A percentile compares a stretch with the other conserved stretches of the same genome.
These are phyloP conservation scores for Lytechinus pictus DNA, from an alignment of 35 echinoderm and acorn worm species.

Conservation along the genomic window DNA sequence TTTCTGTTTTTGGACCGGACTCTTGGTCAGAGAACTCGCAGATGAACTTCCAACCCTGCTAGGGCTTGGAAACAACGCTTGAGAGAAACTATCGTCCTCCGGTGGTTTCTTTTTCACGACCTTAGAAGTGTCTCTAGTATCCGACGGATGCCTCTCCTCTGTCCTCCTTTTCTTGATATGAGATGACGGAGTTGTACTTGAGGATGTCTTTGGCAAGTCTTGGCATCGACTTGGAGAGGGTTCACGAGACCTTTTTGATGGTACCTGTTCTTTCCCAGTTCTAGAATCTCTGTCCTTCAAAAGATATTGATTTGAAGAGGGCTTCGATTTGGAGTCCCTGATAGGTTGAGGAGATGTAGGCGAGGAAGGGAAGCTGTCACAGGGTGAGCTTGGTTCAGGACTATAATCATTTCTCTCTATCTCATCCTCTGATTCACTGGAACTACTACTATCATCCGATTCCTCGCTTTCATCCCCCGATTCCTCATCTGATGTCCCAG, in stretches of 20 bases:
- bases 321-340: background rate
- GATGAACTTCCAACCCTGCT: background rate
- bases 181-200: background rate
- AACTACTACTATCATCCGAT: background rate
- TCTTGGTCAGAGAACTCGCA: background rate
- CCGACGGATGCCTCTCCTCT: background rate
- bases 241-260: background rate
- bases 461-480: background rate
- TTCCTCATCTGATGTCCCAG: conserved; percentile 1
- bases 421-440: conserved; percentile 22
- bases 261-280: background rate
- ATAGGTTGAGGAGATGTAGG: background rate
- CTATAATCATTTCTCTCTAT: background rate
- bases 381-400: background rate
- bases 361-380: background rate
- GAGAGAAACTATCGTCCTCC: background rate
- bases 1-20: background rate
- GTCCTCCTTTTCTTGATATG: background rate
- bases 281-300: background rate
- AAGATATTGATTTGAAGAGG: background rate
- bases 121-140: background rate
- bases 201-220: background rate
- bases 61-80: conserved; percentile 25
- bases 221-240: background rate
- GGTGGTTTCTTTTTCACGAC: background rate